phyloP scores from a whole-genome alignment of 2,888 invertebrate genomes.

The Melipona bicolor region DNA sequence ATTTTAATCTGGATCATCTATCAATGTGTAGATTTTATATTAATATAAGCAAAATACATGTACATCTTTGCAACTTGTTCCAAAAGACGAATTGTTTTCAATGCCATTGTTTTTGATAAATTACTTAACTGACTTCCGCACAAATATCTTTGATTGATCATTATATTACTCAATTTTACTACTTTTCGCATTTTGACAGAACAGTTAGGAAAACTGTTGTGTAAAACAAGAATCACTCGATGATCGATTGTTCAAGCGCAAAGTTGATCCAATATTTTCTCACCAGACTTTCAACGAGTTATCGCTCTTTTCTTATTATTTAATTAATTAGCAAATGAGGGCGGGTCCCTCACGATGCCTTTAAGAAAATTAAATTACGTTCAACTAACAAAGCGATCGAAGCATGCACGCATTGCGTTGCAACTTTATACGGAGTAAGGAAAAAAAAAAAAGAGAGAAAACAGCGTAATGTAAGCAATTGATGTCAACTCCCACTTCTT shows the following conservation, averaged over 20 bases:
- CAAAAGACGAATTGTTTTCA: background rate
- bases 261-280: slow-evolving; percentile 5
- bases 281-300: background rate
- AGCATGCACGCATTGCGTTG: background rate
- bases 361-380: background rate
- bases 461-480: background rate
- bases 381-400: background rate
- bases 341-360: background rate
- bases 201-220: background rate
- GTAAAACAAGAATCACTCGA: background rate
- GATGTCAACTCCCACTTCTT: background rate
- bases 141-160: background rate
- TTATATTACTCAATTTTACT: background rate
- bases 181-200: background rate
- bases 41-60: background rate
- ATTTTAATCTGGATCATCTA: background rate
- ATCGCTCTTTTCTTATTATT: background rate
- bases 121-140: background rate
- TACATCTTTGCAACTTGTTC: background rate
- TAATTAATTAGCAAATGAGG: slow-evolving; percentile 14
- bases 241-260: slow-evolving; percentile 36
- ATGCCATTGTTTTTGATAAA: background rate
- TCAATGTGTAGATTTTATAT: background rate
- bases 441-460: background rate
- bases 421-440: background rate